A percentile compares a stretch with the other conserved stretches of the same genome.
Conservation (phyloP, 2,113 vertebrate species). For the Entelurus aequoreus region DNA sequence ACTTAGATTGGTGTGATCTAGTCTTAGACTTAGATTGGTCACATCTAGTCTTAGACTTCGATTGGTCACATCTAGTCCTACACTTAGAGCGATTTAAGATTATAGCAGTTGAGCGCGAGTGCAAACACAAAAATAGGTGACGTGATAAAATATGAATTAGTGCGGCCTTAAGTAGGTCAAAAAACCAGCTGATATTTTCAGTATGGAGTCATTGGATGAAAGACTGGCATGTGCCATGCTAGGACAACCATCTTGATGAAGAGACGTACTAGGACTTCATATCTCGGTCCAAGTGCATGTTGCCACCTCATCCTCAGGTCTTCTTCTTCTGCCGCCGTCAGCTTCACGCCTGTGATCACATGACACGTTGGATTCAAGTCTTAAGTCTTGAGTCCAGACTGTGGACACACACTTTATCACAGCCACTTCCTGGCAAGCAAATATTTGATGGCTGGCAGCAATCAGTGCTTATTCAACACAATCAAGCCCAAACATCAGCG, state of each 20-base stretch:
- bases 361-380: background rate
- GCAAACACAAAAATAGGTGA: too few species aligned
- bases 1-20: too few species aligned
- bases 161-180: too few species aligned
- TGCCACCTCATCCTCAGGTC: slow-evolving; percentile 78
- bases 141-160: too few species aligned
- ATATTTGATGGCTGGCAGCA: slow-evolving; percentile 50
- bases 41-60: too few species aligned
- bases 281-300: slow-evolving; percentile 76
- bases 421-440: slow-evolving; percentile 43
- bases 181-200: too few species aligned
- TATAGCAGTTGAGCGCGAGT: too few species aligned
- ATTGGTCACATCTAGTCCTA: too few species aligned
- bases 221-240: too few species aligned
- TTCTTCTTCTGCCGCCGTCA: slow-evolving; percentile 54
- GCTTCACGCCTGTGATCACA: slow-evolving; percentile 45
- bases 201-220: too few species aligned
- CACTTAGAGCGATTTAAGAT: too few species aligned
- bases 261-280: slow-evolving; percentile 84
- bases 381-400: background rate
- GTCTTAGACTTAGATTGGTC: too few species aligned
- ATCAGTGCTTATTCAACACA: slow-evolving; percentile 58
- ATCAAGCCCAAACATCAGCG: slow-evolving; percentile 50
- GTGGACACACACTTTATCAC: slow-evolving; percentile 32
- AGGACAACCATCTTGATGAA: slow-evolving; percentile 6